A percentile compares a stretch with the other conserved stretches of the same genome.
These are phyloP conservation scores for Serinus canaria DNA, from an alignment of 2,113 vertebrate species.

Conservation along the genomic window DNA sequence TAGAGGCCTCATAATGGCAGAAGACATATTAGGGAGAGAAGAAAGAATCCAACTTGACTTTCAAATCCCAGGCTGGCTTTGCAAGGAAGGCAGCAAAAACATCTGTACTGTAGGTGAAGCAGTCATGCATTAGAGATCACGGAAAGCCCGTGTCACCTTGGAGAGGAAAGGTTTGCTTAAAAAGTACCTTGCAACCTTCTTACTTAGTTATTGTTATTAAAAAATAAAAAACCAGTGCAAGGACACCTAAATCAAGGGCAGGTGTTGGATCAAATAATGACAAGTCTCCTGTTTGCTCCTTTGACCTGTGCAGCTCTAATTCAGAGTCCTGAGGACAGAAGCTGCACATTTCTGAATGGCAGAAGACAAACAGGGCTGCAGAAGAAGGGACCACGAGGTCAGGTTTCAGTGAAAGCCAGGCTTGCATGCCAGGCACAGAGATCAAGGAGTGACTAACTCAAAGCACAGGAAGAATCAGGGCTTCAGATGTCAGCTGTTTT, in stretches of 20 bases:
- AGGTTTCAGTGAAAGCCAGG: slow-evolving; percentile 26
- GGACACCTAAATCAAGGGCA: slow-evolving; percentile 1
- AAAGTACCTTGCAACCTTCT: neutral
- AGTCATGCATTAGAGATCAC: neutral
- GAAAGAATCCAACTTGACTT: slow-evolving; percentile 20
- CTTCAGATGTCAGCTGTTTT: slow-evolving; percentile 26
- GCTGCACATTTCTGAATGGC: neutral
- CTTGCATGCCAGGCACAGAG: slow-evolving; percentile 4
- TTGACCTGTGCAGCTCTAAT: slow-evolving; percentile 23
- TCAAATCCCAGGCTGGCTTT: slow-evolving; percentile 28
- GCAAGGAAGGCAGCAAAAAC: neutral
- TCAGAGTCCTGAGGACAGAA: slow-evolving; percentile 28
- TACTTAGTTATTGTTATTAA: neutral
- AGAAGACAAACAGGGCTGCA: neutral
- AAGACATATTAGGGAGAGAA: slow-evolving; percentile 2
- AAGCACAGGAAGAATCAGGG: slow-evolving; percentile 26
- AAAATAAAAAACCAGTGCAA: neutral
- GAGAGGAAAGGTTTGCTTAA: neutral
- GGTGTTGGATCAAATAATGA: neutral
- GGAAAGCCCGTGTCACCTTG: neutral
- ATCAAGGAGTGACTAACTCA: slow-evolving; percentile 36
- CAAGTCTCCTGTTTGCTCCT: neutral
- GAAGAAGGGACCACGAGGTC: slow-evolving; percentile 12
- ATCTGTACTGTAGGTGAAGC: neutral
- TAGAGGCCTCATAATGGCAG: slow-evolving; percentile 19